A percentile compares a stretch with the other conserved stretches of the same genome.
Evolutionary conservation across 2,113 vertebrate species (phyloP).

Genomic region (Girardinichthys multiradiatus): DNA sequence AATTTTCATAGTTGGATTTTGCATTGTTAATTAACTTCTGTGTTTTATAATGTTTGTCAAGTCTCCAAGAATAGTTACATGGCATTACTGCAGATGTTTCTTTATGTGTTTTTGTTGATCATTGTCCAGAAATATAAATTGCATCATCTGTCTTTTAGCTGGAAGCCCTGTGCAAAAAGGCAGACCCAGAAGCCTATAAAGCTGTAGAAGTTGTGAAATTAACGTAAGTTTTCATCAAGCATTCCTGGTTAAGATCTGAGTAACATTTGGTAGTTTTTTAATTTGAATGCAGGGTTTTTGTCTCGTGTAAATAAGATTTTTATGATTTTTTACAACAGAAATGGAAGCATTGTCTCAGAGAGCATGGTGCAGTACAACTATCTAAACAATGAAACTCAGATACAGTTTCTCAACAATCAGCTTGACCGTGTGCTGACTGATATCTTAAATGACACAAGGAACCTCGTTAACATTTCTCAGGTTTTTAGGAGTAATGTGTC

Average conservation of each 20-base stretch:
- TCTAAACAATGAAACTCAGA: constrained; percentile 71
- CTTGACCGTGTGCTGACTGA: constrained; percentile 34
- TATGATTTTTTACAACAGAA: constrained; percentile 21
- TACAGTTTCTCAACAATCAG: constrained; percentile 70
- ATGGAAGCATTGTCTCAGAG: constrained; percentile 63
- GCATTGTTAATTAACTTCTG: neutral
- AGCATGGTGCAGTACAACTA: constrained; percentile 67
- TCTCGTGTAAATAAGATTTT: neutral
- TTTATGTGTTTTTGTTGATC: too few species aligned
- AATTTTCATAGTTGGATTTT: neutral
- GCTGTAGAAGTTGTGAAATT: constrained; percentile 53
- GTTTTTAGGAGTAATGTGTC: constrained; percentile 49
- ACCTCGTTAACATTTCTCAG: constrained; percentile 52
- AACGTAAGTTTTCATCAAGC: constrained; percentile 44
- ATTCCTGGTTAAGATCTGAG: neutral
- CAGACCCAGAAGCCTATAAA: constrained; percentile 54
- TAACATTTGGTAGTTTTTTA: neutral
- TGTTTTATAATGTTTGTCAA: neutral
- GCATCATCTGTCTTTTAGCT: constrained; percentile 56
- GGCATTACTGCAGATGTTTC: too few species aligned
- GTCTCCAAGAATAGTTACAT: too few species aligned
- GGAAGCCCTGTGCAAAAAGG: constrained; percentile 53
- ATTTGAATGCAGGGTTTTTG: neutral
- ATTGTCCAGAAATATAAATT: neutral
- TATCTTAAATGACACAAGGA: constrained; percentile 56